phyloP scores from a whole-genome alignment of 2,888 invertebrate species.

The Stegophylla sp. region DNA sequence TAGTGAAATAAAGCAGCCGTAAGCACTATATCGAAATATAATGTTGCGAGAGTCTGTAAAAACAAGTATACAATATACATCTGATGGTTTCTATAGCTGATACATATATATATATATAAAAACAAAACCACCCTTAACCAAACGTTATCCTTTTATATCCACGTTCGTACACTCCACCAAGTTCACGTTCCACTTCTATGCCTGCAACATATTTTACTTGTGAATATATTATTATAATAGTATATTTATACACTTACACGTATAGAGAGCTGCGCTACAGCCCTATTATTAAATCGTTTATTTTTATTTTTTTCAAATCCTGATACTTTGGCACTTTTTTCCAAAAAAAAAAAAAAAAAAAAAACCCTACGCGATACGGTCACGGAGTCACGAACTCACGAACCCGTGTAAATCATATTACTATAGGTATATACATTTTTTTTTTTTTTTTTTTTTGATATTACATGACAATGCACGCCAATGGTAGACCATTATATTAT shows the following conservation, averaged over 20 bases:
- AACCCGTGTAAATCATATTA: no score
- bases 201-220: no score
- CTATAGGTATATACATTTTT: no score
- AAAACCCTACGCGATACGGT: not conserved
- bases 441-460: not conserved
- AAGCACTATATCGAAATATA: not conserved
- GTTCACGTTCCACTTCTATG: not conserved
- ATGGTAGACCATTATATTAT: not conserved
- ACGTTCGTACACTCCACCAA: not conserved
- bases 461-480: not conserved
- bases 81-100: no score
- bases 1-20: slow-evolving; percentile 13
- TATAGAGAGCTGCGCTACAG: not conserved
- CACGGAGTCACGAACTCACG: slow-evolving; percentile 11
- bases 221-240: no score
- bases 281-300: not conserved
- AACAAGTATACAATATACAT: not conserved
- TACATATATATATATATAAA: not conserved
- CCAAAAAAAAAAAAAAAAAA: no score
- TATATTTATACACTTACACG: no score
- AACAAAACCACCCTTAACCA: slow-evolving; percentile 12
- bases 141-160: slow-evolving; percentile 12
- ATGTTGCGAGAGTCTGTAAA: not conserved
- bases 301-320: not conserved
- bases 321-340: no score